Base-by-base conservation (phyloP, 1,140 invertebrate species). In the Platyscapa corneri region DNA sequence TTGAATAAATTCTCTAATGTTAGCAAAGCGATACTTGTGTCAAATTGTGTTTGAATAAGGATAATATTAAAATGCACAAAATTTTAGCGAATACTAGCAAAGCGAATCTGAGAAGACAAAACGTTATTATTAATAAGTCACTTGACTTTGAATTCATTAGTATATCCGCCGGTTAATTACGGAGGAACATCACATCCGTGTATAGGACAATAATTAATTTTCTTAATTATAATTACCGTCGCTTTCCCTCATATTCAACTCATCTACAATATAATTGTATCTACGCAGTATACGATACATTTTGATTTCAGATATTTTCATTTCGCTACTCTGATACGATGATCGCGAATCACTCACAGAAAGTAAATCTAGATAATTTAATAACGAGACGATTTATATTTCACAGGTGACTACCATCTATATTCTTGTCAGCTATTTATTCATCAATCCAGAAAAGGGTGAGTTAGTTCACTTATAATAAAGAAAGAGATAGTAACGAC, bases 151-250 rank as follows among this genome's bases (percentile, higher is more conserved):
- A 92, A 92, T 93, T n/a, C n/a, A n/a, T n/a, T n/a, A n/a, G n/a
- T 92, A 92, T 92, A 89, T 89, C 90, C 89, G 88, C 87, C 86
- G 89, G 90, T 88, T 92, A 93, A 93, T 93, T 91, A 92, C 89
- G 89, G 70, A 83, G 82, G 89, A 89, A 89, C 89, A 91, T 92
- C 91, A 92, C 91, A 92, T 92, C 81, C 67, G 49, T 64, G 75
- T 39, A 90, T 89, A 90, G 87, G 90, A 88, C 88, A 90, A 92
- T 93, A 92, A 93, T 93, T 93, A 92, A 93, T 93, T 92, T 91
- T 90, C 90, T 87, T 89, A 91, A 92, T 92, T 92, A 92, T 89
- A 83, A 86, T 85, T 85, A 81, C 84, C 75, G 87, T 88, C 80
- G 85, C 83, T 79, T 77, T 74, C 67, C 46, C 49, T 74, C 67